These are phyloP conservation scores for Melangyna quadrimaculata DNA, from an alignment of 2,888 invertebrate genomes.

Conservation along the genomic window DNA sequence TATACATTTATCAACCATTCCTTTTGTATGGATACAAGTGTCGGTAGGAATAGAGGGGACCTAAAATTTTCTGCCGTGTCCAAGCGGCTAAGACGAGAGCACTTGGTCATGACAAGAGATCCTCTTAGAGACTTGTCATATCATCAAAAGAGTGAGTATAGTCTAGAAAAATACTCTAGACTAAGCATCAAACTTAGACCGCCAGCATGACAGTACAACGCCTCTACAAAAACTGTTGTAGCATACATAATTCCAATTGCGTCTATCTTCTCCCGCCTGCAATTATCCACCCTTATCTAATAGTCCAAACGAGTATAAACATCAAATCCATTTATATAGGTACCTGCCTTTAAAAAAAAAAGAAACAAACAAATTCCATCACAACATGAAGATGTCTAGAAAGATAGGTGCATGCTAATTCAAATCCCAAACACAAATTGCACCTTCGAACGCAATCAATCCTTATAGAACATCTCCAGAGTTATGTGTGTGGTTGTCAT, in stretches of 20 bases:
- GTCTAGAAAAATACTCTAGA: too few relatives aligned
- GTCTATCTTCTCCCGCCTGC: neutral
- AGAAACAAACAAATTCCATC: neutral
- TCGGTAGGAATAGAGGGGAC: too few relatives aligned
- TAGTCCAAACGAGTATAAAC: constrained; percentile 38
- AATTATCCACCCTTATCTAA: neutral
- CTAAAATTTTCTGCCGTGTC: too few relatives aligned
- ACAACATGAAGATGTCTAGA: constrained; percentile 11
- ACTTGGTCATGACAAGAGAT: too few relatives aligned
- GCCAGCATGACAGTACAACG: too few relatives aligned
- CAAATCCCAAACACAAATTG: constrained; percentile 28
- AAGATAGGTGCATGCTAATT: constrained; percentile 38
- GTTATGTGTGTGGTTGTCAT: neutral
- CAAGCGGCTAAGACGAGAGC: too few relatives aligned
- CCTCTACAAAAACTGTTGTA: neutral
- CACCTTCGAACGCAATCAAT: constrained; percentile 23
- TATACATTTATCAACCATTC: too few relatives aligned
- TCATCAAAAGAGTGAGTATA: too few relatives aligned
- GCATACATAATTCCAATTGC: neutral
- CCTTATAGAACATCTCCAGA: neutral
- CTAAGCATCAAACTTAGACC: too few relatives aligned
- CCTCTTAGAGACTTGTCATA: too few relatives aligned
- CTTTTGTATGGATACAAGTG: too few relatives aligned
- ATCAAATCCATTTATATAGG: neutral
- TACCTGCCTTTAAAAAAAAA: neutral